Base-by-base conservation (phyloP, 2,113 vertebrate genomes). In the Pelmatolapia mariae region DNA sequence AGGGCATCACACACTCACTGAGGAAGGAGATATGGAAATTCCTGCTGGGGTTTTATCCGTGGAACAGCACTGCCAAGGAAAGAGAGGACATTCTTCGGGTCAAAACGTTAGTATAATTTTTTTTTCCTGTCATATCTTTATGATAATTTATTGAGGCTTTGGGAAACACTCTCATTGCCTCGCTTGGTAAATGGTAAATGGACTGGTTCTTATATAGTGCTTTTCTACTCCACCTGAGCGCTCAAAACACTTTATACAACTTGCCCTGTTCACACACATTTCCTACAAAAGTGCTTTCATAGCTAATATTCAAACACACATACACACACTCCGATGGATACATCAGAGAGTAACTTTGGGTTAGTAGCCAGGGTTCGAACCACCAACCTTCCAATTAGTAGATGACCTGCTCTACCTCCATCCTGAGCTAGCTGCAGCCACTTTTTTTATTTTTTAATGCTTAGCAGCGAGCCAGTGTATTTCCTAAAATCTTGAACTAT, bases 1-100 rank as follows among this genome's bases (percentile, higher is more conserved):
- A 98, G 98, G 98, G 98, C 6, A 92, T 98, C 89, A 87, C 82
- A 54, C 96, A 97, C 3, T 16, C 94, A 13, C 91, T 97, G 19
- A 94, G 98, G 79, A 97, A 96, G 2, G 98, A 98, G 45, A 96
- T 96, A 2, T 98, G 98, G 98, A 98, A 98, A 93, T 98, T 97
- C 81, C 96, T 98, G 5, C 91, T 98, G 73, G 97, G 97, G 2
- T 98, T 98, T 86, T 97, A 98, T 53, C 96, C 97, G 2, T 98
- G 98, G 98, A 96, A 94, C 84, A 98, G 97, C 90, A 97, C 97
- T 0, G 19, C 86, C 0, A 97, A 97, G 61, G 97, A 98, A 86
- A 96, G 98, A 68, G 97, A 97, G 84, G 94, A 96, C 16, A 96
- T 97, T 1, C 80, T 98, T 40, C 94, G 94, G 10, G 84, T 87